Percentiles rank a stretch among this genome's conserved stretches.
Conservation (phyloP, 2,797 vertebrate genomes). For the Neomorphus geoffroyi region DNA sequence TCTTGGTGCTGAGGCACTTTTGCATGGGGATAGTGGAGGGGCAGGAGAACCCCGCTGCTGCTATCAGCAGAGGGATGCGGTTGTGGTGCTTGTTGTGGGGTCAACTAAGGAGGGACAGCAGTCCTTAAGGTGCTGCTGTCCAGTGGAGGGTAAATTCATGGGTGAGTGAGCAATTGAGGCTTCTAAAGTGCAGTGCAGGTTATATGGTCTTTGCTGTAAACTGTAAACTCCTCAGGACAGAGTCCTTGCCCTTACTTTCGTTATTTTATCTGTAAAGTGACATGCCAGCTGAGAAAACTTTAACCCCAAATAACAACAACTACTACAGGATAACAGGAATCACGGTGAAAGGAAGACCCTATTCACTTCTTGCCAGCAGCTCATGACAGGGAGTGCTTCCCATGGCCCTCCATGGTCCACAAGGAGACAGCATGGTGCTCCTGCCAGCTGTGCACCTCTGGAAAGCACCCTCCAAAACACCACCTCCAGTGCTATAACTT, state of each 20-base stretch:
- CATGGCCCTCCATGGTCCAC: not conserved
- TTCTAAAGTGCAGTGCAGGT: constrained; percentile 74
- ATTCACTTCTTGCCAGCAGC: not conserved
- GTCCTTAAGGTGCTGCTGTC: not conserved
- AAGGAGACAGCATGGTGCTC: not conserved
- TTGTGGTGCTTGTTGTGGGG: not conserved
- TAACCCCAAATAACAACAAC: not conserved
- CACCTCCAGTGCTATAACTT: not conserved
- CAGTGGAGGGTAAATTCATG: not conserved
- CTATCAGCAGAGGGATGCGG: fast-evolving
- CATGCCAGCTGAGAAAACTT: not conserved
- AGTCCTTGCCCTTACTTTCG: not conserved
- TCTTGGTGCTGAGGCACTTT: constrained; percentile 33
- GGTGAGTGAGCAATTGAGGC: constrained; percentile 17
- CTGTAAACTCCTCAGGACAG: constrained; percentile 43
- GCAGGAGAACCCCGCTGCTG: not conserved
- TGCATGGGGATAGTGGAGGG: not conserved
- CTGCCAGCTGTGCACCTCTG: not conserved
- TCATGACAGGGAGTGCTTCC: not conserved
- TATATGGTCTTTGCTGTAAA: constrained; percentile 49
- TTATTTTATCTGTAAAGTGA: not conserved
- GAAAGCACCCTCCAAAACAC: not conserved
- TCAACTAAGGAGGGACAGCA: not conserved
- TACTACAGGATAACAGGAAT: not conserved
- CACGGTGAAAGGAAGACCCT: not conserved